These are phyloP conservation scores for Uria aalge DNA, from an alignment of 2,113 vertebrate genomes.

Conservation along the genomic window DNA sequence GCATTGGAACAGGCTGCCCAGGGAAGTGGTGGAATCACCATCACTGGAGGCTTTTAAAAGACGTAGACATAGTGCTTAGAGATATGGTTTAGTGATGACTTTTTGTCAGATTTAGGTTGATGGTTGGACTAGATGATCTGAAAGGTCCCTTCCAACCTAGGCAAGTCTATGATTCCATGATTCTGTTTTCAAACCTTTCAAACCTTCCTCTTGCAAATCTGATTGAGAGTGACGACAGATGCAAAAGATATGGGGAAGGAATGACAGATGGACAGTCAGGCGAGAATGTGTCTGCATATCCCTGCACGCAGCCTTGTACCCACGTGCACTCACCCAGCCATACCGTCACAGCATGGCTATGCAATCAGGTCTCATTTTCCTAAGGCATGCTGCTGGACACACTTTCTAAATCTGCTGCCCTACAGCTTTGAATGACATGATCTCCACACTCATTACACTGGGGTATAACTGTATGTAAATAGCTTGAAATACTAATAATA, in stretches of 20 bases:
- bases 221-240: not conserved
- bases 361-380: not conserved
- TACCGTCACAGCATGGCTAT: not conserved
- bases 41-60: no score
- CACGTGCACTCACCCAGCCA: not conserved
- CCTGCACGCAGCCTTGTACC: no score
- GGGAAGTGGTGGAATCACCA: no score
- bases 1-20: no score
- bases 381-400: not conserved
- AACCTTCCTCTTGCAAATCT: not conserved
- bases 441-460: not conserved
- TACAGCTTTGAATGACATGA: not conserved
- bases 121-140: no score
- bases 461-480: not conserved
- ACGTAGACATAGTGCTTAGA: no score
- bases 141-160: no score
- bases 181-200: not conserved
- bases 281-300: not conserved
- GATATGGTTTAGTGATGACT: no score
- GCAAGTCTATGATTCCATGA: no score
- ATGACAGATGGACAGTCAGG: not conserved
- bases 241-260: not conserved
- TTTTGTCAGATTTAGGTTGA: no score
- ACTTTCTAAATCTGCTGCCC: not conserved
- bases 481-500: not conserved